Conservation (phyloP, 2,888 invertebrate species). For the Lithodes maja region DNA sequence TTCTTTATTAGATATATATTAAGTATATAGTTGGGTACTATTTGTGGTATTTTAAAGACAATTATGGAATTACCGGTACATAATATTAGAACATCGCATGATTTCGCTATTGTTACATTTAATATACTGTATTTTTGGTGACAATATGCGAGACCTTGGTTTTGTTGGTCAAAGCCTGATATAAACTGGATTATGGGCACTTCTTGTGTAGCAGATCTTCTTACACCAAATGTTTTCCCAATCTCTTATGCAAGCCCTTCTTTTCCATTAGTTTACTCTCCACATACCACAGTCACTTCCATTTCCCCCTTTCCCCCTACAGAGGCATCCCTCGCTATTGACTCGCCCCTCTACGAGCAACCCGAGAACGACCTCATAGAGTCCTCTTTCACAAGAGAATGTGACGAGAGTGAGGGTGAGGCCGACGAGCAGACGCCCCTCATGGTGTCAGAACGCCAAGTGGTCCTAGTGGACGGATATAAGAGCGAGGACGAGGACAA, state of each 20-base stretch:
- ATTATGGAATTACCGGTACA: too few species aligned
- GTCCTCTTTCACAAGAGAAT: not conserved
- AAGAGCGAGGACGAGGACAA: conserved; percentile 5
- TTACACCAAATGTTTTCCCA: too few species aligned
- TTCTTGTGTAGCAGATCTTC: too few species aligned
- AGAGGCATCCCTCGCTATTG: conserved; percentile 36
- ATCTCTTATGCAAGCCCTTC: not conserved
- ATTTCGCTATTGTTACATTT: too few species aligned
- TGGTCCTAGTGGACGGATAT: not conserved
- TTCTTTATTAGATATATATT: too few species aligned
- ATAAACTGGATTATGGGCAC: too few species aligned
- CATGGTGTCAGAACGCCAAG: not conserved
- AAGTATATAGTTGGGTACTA: too few species aligned
- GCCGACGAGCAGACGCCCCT: conserved; percentile 1
- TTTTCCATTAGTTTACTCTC: not conserved
- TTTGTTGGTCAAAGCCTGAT: too few species aligned
- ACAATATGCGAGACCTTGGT: too few species aligned
- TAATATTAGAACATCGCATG: too few species aligned
- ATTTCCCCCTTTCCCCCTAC: not conserved
- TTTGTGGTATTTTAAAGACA: too few species aligned
- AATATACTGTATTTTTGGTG: too few species aligned
- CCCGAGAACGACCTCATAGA: conserved; percentile 31
- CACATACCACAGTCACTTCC: not conserved
- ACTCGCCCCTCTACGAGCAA: conserved; percentile 45
- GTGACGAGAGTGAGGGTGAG: not conserved